Conservation (phyloP, 2,888 invertebrate genomes). For the Tetragnatha montana region DNA sequence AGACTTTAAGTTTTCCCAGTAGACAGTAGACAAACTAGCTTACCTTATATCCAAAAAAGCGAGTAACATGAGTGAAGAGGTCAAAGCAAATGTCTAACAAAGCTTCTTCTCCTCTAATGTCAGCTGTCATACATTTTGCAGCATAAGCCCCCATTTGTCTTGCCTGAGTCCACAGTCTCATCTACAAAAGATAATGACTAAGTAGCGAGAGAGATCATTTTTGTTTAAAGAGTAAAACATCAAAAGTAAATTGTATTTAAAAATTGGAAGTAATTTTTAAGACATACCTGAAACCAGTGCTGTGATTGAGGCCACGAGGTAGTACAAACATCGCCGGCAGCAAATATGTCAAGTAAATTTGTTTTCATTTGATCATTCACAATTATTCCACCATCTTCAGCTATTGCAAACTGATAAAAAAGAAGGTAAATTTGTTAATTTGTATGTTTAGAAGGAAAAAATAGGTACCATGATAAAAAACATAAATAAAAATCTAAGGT, state of each 20-base stretch:
- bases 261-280: not conserved
- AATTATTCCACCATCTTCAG: constrained; percentile 86
- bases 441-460: no score
- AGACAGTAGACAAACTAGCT: no score
- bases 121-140: constrained; percentile 87
- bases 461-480: no score
- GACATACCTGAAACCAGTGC: constrained; percentile 84
- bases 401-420: constrained; percentile 72
- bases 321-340: constrained; percentile 95
- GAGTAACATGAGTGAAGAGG: constrained; percentile 96
- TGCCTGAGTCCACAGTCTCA: constrained; percentile 98
- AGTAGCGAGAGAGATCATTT: no score
- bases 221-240: not conserved
- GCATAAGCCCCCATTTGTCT: constrained; percentile 97
- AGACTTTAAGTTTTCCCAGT: no score
- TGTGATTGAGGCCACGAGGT: constrained; percentile 85
- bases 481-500: no score
- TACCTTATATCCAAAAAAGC: constrained; percentile 93
- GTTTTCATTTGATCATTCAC: constrained; percentile 93
- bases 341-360: constrained; percentile 86
- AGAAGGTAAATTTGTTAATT: no score
- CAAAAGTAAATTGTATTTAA: not conserved
- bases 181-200: constrained; percentile 78
- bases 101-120: constrained; percentile 66
- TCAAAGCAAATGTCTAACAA: constrained; percentile 94